These are phyloP conservation scores for Romanogobio albipinnatus DNA, from an alignment of 2,113 vertebrate species.

Conservation along the genomic window DNA sequence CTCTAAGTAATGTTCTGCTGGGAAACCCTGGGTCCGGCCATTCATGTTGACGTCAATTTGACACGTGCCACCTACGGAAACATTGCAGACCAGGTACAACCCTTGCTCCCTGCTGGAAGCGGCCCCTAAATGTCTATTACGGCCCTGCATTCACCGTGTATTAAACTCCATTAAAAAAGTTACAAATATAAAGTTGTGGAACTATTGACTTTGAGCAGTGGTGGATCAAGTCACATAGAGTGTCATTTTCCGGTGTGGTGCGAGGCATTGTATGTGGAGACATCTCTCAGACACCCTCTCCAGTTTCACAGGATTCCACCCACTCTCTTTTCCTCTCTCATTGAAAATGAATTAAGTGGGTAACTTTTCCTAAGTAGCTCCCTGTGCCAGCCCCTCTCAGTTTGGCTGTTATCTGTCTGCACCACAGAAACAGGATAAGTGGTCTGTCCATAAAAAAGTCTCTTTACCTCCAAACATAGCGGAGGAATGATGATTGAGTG, in stretches of 20 bases:
- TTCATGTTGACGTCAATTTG: too few species aligned
- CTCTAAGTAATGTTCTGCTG: too few species aligned
- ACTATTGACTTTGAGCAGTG: not conserved
- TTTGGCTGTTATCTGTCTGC: not conserved
- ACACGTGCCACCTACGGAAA: too few species aligned
- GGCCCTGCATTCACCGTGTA: not conserved
- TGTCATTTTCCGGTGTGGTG: not conserved
- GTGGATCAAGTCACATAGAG: not conserved
- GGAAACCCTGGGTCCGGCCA: too few species aligned
- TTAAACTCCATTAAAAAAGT: not conserved
- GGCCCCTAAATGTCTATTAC: too few species aligned
- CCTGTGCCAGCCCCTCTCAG: not conserved
- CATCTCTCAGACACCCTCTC: not conserved
- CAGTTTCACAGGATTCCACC: slow-evolving; percentile 10
- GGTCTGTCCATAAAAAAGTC: not conserved
- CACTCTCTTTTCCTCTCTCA: slow-evolving; percentile 7
- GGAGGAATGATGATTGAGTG: not conserved
- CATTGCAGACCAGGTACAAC: too few species aligned
- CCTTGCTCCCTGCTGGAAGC: too few species aligned
- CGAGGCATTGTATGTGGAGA: not conserved
- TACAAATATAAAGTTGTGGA: not conserved
- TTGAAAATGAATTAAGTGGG: slow-evolving; percentile 4
- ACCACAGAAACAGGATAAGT: not conserved
- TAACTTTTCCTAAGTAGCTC: not conserved
- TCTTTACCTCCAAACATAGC: not conserved